phyloP scores from a whole-genome alignment of 37 sponge, comb jelly and placozoan genomes.

The Bolinopsis microptera region DNA sequence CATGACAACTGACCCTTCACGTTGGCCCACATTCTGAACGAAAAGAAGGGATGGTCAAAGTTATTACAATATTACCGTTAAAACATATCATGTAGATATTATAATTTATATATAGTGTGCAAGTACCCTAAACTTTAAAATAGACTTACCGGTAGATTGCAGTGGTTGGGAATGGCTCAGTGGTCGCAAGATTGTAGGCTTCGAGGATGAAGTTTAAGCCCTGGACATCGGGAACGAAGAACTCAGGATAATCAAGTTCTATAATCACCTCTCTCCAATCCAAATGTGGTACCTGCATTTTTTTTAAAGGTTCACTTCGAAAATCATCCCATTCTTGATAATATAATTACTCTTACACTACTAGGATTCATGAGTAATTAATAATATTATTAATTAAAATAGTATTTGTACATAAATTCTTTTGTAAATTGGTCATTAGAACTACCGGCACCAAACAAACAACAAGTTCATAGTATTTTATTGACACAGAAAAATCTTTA shows the following conservation, averaged over 20 bases:
- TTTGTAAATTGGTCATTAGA: too few relatives aligned
- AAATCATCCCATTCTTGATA: too few relatives aligned
- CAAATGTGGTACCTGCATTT: constrained; percentile 74
- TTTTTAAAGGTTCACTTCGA: neutral
- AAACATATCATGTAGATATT: too few relatives aligned
- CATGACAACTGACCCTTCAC: constrained; percentile 73
- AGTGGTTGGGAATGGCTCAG: constrained; percentile 58
- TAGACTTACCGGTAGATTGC: constrained; percentile 33
- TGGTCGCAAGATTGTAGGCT: constrained; percentile 73
- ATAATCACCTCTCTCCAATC: constrained; percentile 92
- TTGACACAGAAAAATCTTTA: neutral
- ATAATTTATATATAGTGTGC: too few relatives aligned
- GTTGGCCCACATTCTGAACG: constrained; percentile 56
- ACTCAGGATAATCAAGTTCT: constrained; percentile 89
- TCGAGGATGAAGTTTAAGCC: constrained; percentile 83
- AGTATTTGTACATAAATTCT: too few relatives aligned
- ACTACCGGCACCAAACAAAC: too few relatives aligned
- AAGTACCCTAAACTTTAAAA: too few relatives aligned
- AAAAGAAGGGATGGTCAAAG: neutral
- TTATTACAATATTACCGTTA: neutral
- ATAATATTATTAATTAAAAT: too few relatives aligned
- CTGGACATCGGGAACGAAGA: constrained; percentile 81
- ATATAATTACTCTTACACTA: neutral
- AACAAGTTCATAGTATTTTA: neutral
- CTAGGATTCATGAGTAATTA: constrained; percentile 32